Conservation (phyloP, 2,113 vertebrate genomes). For the Nanger granti region DNA sequence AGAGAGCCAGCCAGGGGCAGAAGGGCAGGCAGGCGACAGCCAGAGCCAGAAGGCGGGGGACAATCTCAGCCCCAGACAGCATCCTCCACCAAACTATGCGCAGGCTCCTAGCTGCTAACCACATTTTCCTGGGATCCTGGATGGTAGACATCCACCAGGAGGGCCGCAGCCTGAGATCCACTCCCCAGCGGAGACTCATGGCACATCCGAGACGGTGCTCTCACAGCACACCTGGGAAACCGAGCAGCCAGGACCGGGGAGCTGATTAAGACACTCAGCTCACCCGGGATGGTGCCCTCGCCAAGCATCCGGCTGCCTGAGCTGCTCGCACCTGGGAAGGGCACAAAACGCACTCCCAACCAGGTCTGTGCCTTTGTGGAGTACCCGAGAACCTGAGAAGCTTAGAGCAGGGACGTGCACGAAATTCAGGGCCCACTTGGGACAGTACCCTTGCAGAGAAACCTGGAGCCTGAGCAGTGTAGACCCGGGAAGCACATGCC, state of each 20-base stretch:
- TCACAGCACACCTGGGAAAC: neutral
- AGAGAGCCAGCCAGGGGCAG: neutral
- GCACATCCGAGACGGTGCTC: neutral
- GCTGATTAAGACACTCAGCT: neutral
- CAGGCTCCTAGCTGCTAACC: neutral
- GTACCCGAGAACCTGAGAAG: neutral
- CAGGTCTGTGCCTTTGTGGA: neutral
- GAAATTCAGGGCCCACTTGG: neutral
- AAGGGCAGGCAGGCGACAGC: neutral
- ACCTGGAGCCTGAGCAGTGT: neutral
- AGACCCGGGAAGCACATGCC: neutral
- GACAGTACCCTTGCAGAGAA: neutral
- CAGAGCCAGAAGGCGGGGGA: neutral
- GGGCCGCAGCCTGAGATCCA: neutral
- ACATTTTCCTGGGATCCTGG: neutral
- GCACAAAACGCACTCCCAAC: neutral
- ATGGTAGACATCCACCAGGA: neutral
- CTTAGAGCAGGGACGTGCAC: neutral
- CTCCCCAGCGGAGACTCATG: neutral
- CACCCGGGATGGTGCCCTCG: accelerated
- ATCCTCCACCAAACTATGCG: neutral
- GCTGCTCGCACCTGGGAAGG: neutral
- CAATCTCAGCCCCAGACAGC: neutral
- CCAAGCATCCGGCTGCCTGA: neutral
- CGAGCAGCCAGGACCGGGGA: neutral